A percentile compares a stretch with the other conserved stretches of the same genome.
Evolutionary conservation across 2,888 invertebrate genomes (phyloP).

Genomic region (Agonopterix alstromeriana): DNA sequence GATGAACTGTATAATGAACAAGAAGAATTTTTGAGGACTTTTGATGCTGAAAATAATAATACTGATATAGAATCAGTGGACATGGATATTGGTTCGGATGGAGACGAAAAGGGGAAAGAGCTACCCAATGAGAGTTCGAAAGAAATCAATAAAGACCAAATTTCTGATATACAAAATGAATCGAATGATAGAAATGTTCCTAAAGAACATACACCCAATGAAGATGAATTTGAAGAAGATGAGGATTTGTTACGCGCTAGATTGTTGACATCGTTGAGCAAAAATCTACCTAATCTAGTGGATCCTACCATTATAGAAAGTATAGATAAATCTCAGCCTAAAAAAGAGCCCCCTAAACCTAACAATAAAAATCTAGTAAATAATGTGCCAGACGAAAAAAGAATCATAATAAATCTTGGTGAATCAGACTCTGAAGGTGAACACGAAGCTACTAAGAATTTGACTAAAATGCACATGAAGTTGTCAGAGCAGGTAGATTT

Average conservation of each 20-base stretch:
- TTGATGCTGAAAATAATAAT: constrained; percentile 36
- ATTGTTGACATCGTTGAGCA: constrained; percentile 76
- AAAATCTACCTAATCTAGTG: constrained; percentile 67
- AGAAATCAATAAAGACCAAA: constrained; percentile 12
- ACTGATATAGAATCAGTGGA: constrained; percentile 71
- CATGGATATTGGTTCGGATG: constrained; percentile 70
- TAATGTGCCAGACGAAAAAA: constrained; percentile 43
- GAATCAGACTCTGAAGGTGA: constrained; percentile 71
- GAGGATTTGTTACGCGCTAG: constrained; percentile 78
- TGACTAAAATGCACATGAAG: constrained; percentile 70
- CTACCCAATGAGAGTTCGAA: constrained; percentile 16
- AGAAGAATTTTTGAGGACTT: constrained; percentile 24
- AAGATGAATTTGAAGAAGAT: constrained; percentile 75
- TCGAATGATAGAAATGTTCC: background rate
- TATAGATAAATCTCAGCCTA: constrained; percentile 12
- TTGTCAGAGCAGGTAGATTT: constrained; percentile 58
- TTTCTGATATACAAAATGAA: constrained; percentile 9
- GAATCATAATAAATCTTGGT: constrained; percentile 60
- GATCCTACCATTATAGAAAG: constrained; percentile 32
- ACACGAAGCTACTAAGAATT: constrained; percentile 68
- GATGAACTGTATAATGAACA: constrained; percentile 37
- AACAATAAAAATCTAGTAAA: constrained; percentile 16
- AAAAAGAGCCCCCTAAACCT: constrained; percentile 11
- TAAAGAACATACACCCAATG: constrained; percentile 12
- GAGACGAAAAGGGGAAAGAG: constrained; percentile 52